Evolutionary conservation across 2,888 invertebrate genomes (phyloP).

Genomic region (Nipponacmea schrenckii): DNA sequence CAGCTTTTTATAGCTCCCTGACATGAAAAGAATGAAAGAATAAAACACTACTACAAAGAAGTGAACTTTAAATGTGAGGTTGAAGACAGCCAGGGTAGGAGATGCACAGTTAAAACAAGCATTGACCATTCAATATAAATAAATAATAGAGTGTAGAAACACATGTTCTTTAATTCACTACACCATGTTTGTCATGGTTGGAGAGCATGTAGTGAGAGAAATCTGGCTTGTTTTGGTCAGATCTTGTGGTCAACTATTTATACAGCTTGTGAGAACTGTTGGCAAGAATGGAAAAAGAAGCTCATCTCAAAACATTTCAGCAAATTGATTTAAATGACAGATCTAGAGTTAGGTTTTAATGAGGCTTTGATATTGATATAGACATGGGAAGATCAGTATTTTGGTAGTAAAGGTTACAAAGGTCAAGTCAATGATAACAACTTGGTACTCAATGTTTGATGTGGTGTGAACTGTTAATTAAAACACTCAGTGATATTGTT

Average conservation of each 20-base stretch:
- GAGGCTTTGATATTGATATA: not conserved
- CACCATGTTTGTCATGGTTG: not conserved
- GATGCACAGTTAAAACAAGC: slow-evolving; percentile 3
- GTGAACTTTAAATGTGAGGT: too few relatives aligned
- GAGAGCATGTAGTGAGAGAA: not conserved
- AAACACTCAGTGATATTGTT: too few relatives aligned
- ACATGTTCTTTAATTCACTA: not conserved
- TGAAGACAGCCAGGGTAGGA: too few relatives aligned
- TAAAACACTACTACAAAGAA: too few relatives aligned
- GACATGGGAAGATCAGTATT: slow-evolving; percentile 7
- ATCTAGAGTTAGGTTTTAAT: not conserved
- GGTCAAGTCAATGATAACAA: not conserved
- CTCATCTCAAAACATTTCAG: not conserved
- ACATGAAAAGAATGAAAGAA: too few relatives aligned
- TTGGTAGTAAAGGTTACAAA: not conserved
- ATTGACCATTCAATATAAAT: not conserved
- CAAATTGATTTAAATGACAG: slow-evolving; percentile 7
- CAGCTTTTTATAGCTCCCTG: too few relatives aligned
- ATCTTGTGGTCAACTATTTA: not conserved
- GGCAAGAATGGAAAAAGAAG: not conserved
- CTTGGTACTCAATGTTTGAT: too few relatives aligned
- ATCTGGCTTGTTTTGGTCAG: not conserved
- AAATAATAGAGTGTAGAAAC: not conserved
- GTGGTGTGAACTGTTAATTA: too few relatives aligned
- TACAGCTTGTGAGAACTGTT: not conserved